Evolutionary conservation across 2,113 vertebrate species (phyloP).

Genomic region (Percina caprodes): DNA sequence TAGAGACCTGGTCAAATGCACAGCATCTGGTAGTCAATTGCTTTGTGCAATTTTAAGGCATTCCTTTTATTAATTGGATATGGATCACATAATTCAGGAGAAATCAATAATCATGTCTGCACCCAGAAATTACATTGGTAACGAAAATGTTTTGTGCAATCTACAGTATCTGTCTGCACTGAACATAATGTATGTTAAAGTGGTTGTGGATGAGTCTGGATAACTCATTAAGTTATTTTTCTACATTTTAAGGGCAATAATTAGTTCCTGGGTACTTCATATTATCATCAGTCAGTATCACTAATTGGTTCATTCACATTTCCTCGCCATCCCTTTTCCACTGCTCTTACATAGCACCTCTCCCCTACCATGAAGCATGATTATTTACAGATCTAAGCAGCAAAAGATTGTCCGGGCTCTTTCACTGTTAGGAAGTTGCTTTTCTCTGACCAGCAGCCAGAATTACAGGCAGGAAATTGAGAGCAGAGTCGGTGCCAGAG

Average conservation of each 20-base stretch:
- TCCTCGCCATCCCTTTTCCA: conserved; percentile 18
- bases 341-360: conserved; percentile 44
- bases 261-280: conserved; percentile 24
- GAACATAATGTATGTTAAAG: not conserved
- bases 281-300: conserved; percentile 33
- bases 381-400: conserved; percentile 68
- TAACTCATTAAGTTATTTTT: not conserved
- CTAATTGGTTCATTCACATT: conserved; percentile 54
- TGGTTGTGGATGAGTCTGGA: not conserved
- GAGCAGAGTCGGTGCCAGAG: conserved; percentile 78
- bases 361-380: conserved; percentile 35
- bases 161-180: not conserved
- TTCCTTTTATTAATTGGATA: conserved; percentile 42
- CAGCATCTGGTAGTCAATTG: not conserved
- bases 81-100: conserved; percentile 33
- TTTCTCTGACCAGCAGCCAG: conserved; percentile 75
- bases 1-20: conserved; percentile 12
- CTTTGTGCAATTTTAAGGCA: conserved; percentile 36
- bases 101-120: conserved; percentile 43
- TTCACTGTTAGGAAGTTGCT: conserved; percentile 77
- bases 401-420: conserved; percentile 69
- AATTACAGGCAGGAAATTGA: conserved; percentile 84
- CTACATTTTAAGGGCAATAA: not conserved
- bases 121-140: not conserved
- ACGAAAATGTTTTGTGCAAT: not conserved